phyloP scores from a whole-genome alignment of 2,888 invertebrate genomes.

The Aporophyla lueneburgensis region DNA sequence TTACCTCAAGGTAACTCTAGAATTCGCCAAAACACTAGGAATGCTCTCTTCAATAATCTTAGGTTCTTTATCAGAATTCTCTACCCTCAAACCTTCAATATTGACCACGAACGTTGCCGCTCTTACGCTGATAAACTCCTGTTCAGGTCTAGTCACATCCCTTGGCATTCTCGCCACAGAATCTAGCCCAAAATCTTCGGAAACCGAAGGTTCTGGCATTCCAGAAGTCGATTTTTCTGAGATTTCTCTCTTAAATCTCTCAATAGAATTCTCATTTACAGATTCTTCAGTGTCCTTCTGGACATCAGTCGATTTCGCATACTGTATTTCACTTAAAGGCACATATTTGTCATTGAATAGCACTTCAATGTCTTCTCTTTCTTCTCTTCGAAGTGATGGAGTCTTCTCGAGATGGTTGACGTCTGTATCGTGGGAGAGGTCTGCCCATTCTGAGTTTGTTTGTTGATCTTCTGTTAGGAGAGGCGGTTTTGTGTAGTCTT shows the following conservation, averaged over 20 bases:
- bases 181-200: conserved; percentile 12
- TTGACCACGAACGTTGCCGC: conserved; percentile 67
- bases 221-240: conserved; percentile 1
- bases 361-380: conserved; percentile 79
- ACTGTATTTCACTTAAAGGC: conserved; percentile 72
- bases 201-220: background rate
- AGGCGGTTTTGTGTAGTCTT: background rate
- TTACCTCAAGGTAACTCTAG: conserved; percentile 90
- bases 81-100: conserved; percentile 91
- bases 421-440: conserved; percentile 84
- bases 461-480: conserved; percentile 1
- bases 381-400: conserved; percentile 73
- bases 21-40: conserved; percentile 92
- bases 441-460: conserved; percentile 73
- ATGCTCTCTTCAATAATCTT: conserved; percentile 90
- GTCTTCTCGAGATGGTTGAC: conserved; percentile 79
- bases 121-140: conserved; percentile 72
- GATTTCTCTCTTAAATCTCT: conserved; percentile 17
- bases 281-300: conserved; percentile 23
- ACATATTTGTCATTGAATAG: conserved; percentile 74
- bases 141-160: conserved; percentile 59
- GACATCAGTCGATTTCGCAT: conserved; percentile 15
- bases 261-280: conserved; percentile 44
- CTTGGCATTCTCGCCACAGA: conserved; percentile 53
- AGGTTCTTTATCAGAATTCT: conserved; percentile 90